A percentile compares a stretch with the other conserved stretches of the same genome.
Conservation (phyloP, 1,140 invertebrate genomes). For the Lasioglossum baleicum region DNA sequence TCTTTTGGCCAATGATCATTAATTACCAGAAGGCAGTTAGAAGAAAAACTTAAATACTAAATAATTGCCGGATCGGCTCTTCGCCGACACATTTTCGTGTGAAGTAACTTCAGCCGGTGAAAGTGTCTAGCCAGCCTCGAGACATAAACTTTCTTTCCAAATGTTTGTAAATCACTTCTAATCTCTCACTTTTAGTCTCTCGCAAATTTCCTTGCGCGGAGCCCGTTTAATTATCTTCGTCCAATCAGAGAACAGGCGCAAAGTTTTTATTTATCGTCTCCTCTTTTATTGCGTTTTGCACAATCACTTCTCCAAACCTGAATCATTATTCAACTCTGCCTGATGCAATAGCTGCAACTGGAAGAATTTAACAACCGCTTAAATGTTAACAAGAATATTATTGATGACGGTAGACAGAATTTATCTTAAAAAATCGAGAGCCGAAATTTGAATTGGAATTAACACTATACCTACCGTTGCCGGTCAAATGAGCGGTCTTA, state of each 20-base stretch:
- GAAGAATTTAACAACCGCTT: too few relatives aligned
- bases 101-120: not conserved
- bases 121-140: not conserved
- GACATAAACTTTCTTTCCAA: conserved; percentile 3
- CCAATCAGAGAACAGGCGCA: not conserved
- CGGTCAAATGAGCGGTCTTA: too few relatives aligned
- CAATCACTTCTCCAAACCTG: too few relatives aligned
- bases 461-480: too few relatives aligned
- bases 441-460: too few relatives aligned
- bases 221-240: not conserved
- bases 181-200: not conserved
- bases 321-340: too few relatives aligned
- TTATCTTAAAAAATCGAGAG: too few relatives aligned
- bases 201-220: not conserved
- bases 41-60: not conserved
- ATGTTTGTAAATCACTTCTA: conserved; percentile 1
- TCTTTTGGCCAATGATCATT: too few relatives aligned
- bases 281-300: too few relatives aligned
- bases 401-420: too few relatives aligned
- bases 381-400: too few relatives aligned
- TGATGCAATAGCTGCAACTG: too few relatives aligned
- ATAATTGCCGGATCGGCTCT: not conserved
- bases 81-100: not conserved
- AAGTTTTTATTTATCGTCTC: not conserved
- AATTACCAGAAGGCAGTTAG: not conserved